phyloP scores from a whole-genome alignment of 2,888 invertebrate species.

The Chymomyza amoena region DNA sequence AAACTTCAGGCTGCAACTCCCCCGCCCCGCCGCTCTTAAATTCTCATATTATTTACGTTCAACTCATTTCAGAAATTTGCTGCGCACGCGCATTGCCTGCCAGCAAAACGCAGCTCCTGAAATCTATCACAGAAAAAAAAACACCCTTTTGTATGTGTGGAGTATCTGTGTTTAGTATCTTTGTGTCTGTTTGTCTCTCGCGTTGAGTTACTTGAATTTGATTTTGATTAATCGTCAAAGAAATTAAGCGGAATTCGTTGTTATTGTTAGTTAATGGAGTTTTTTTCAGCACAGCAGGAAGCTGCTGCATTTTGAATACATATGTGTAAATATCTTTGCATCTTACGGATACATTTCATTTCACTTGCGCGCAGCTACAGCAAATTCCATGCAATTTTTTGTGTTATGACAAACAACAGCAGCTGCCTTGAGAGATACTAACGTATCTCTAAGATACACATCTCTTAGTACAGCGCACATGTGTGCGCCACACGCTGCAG shows the following conservation, averaged over 20 bases:
- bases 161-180: not conserved
- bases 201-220: slow-evolving; percentile 9
- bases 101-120: not conserved
- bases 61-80: not conserved
- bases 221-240: slow-evolving; percentile 64
- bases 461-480: slow-evolving; percentile 25
- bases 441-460: not conserved
- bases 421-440: slow-evolving; percentile 20
- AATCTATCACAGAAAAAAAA: not conserved
- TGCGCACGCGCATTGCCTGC: not conserved
- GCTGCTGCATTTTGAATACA: slow-evolving; percentile 2
- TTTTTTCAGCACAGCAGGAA: not conserved
- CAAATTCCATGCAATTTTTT: slow-evolving; percentile 4
- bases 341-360: slow-evolving; percentile 23
- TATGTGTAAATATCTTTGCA: slow-evolving; percentile 4
- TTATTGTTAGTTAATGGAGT: slow-evolving; percentile 38
- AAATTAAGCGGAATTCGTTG: slow-evolving; percentile 52
- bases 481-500: too few species aligned
- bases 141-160: not conserved
- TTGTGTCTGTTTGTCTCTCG: not conserved
- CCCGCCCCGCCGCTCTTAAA: not conserved
- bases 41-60: not conserved
- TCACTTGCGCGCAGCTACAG: slow-evolving; percentile 14
- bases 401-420: slow-evolving; percentile 1
- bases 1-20: not conserved